Evolutionary conservation across 2,113 vertebrate genomes (phyloP).

Genomic region (Microcebus lehilahytsara): DNA sequence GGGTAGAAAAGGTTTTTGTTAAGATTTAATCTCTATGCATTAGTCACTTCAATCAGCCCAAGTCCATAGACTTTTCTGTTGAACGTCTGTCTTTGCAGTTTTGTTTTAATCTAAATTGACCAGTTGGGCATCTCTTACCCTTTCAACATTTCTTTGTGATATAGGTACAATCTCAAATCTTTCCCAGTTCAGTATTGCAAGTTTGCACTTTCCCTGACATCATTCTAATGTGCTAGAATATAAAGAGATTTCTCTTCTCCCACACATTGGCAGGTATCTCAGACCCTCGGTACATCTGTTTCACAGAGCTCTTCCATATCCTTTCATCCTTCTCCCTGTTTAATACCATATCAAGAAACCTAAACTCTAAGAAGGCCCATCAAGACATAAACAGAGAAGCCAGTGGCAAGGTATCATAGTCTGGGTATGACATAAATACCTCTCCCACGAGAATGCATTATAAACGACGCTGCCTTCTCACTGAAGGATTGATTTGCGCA

Average conservation of each 20-base stretch:
- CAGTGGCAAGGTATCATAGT: not conserved
- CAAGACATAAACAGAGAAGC: not conserved
- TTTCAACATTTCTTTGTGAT: conserved; percentile 51
- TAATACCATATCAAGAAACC: not conserved
- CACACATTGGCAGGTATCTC: not conserved
- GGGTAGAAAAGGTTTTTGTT: not conserved
- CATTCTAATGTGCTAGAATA: not conserved
- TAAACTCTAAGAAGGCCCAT: not conserved
- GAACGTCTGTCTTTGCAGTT: conserved; percentile 58
- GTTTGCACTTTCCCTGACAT: not conserved
- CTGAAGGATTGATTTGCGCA: not conserved
- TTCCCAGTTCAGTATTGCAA: not conserved
- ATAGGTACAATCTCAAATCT: conserved; percentile 18
- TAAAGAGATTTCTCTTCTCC: not conserved
- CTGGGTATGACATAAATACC: not conserved
- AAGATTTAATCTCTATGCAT: not conserved
- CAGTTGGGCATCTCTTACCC: conserved; percentile 42
- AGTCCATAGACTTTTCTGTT: conserved; percentile 29
- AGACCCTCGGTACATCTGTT: not conserved
- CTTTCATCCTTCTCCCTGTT: not conserved
- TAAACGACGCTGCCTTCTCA: not conserved
- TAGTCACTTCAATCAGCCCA: not conserved
- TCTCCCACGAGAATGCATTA: not conserved
- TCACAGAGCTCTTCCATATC: rapidly evolving
- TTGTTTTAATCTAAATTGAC: conserved; percentile 63